These are phyloP conservation scores for Conopomorpha cramerella DNA, from an alignment of 1,140 invertebrate species.

Conservation along the genomic window DNA sequence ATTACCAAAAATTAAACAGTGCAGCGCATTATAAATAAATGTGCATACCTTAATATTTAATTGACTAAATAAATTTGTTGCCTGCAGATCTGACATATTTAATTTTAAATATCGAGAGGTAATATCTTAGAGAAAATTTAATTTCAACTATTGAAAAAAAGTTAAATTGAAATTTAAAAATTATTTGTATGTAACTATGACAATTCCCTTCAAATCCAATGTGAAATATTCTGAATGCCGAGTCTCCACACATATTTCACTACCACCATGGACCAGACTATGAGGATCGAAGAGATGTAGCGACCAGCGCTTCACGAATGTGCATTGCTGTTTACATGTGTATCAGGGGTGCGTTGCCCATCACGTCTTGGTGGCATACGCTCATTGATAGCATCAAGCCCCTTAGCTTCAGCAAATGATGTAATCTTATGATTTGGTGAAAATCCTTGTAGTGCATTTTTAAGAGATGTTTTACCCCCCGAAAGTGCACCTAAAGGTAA, in stretches of 20 bases:
- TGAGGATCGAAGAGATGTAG: conserved; percentile 54
- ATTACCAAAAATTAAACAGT: conserved; percentile 61
- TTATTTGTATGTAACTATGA: conserved; percentile 54
- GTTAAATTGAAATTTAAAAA: conserved; percentile 57
- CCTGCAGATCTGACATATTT: conserved; percentile 61
- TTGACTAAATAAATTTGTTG: conserved; percentile 65
- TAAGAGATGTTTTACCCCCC: conserved; percentile 94
- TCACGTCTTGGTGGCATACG: conserved; percentile 96
- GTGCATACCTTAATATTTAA: conserved; percentile 63
- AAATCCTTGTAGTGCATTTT: conserved; percentile 97
- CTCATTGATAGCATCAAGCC: conserved; percentile 98
- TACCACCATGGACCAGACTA: conserved; percentile 47
- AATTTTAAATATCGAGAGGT: conserved; percentile 61
- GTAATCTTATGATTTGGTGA: conserved; percentile 98
- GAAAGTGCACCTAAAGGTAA: conserved; percentile 95
- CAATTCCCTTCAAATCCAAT: conserved; percentile 60
- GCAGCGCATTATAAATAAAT: conserved; percentile 63
- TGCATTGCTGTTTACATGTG: conserved; percentile 59
- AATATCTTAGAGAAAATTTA: conserved; percentile 60
- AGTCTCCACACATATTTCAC: conserved; percentile 59
- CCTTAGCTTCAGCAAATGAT: conserved; percentile 98
- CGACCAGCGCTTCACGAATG: conserved; percentile 59
- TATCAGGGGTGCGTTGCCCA: conserved; percentile 69
- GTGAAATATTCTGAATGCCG: conserved; percentile 56
- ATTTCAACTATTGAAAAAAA: conserved; percentile 60